Conservation (phyloP, 2,888 invertebrate genomes). For the Doris montereyensis region DNA sequence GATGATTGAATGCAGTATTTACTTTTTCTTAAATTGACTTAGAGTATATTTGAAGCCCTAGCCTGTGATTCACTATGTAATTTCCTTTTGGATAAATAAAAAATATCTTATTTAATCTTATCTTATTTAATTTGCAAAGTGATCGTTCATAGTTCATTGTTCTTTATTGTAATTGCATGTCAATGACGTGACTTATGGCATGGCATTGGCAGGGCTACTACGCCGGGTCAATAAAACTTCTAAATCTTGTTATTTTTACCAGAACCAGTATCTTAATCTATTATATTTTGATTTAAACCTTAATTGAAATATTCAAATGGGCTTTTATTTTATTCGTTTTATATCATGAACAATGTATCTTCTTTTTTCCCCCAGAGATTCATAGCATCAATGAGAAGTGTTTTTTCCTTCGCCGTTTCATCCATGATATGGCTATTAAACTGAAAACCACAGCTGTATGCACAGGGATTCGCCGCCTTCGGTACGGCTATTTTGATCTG, state of each 20-base stretch:
- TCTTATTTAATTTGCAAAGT: too few species aligned
- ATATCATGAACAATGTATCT: background rate
- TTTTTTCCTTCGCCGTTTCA: conserved; percentile 79
- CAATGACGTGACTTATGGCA: too few species aligned
- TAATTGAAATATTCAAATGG: background rate
- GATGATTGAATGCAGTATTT: too few species aligned
- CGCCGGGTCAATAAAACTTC: too few species aligned
- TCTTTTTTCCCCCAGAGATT: conserved; percentile 79
- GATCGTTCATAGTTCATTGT: background rate
- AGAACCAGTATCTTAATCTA: background rate
- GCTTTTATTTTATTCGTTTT: background rate
- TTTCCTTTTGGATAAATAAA: too few species aligned
- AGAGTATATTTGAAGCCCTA: too few species aligned
- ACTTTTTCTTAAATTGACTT: too few species aligned
- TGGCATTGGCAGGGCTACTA: too few species aligned
- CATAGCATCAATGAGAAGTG: conserved; percentile 90
- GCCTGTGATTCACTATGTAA: too few species aligned
- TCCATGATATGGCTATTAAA: conserved; percentile 87
- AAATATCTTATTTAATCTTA: too few species aligned
- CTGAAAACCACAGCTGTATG: conserved; percentile 87
- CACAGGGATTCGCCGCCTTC: conserved; percentile 83
- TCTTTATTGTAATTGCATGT: too few species aligned
- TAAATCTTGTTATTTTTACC: background rate
- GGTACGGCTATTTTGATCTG: conserved; percentile 86
- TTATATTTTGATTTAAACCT: background rate